Evolutionary conservation across 2,797 vertebrate species (phyloP).

Genomic region (Macropus fuliginosus): DNA sequence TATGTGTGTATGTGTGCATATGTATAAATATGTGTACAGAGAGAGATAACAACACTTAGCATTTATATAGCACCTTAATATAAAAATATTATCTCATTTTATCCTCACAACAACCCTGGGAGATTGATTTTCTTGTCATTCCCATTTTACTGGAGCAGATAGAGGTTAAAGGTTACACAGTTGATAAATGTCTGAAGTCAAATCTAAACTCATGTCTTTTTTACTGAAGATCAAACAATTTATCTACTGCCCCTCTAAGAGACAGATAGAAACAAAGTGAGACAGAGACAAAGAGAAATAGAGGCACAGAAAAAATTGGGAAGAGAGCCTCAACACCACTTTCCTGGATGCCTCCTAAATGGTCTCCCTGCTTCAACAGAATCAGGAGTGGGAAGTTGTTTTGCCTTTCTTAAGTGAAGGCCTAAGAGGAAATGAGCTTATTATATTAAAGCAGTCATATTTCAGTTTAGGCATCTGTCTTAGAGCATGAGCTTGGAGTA

Average conservation of each 20-base stretch:
- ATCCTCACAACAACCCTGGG: conserved; percentile 5
- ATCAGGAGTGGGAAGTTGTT: not conserved
- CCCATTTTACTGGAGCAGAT: not conserved
- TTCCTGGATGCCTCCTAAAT: not conserved
- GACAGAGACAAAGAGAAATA: not conserved
- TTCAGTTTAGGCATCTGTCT: no score
- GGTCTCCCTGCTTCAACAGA: not conserved
- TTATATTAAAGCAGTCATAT: not conserved
- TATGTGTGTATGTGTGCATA: not conserved
- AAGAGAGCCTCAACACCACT: not conserved
- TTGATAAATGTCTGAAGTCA: not conserved
- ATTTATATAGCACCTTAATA: not conserved
- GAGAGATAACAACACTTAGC: not conserved
- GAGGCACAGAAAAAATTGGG: not conserved
- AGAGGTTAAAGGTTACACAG: not conserved
- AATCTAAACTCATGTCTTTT: not conserved
- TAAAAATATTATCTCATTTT: not conserved
- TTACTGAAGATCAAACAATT: not conserved
- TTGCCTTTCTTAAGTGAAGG: not conserved
- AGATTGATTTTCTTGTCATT: not conserved
- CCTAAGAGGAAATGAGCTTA: not conserved
- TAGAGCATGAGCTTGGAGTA: not conserved
- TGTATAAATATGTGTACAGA: not conserved
- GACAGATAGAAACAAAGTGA: not conserved
- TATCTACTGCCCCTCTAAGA: not conserved